These are phyloP conservation scores for Elegia similella DNA, from an alignment of 2,888 invertebrate species.

Conservation along the genomic window DNA sequence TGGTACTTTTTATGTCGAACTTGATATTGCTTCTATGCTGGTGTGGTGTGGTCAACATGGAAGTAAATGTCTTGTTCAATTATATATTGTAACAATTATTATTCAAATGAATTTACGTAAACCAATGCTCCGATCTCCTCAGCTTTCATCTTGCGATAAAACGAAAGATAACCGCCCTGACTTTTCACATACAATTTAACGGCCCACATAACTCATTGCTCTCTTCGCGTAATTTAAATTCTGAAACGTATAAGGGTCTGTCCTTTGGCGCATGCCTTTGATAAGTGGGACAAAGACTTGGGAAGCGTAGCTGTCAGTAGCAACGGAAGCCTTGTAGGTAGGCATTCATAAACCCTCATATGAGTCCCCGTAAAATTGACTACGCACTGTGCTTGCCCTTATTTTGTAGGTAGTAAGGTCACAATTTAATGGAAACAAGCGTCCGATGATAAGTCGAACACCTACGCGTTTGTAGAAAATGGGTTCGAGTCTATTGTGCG, in stretches of 20 bases:
- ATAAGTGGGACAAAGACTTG: conserved; percentile 14
- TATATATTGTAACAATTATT: too few species aligned
- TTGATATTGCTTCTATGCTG: too few species aligned
- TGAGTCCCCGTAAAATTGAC: neutral
- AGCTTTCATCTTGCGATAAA: neutral
- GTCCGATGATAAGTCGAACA: neutral
- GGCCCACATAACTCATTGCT: neutral
- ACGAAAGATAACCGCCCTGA: neutral
- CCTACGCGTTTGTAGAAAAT: conserved; percentile 5
- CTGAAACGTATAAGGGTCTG: neutral
- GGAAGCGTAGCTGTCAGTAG: conserved; percentile 2
- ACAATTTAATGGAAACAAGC: neutral
- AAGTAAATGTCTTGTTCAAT: too few species aligned
- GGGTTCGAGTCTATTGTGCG: conserved; percentile 1
- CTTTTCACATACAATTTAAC: neutral
- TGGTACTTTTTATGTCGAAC: too few species aligned
- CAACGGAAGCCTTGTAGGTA: conserved; percentile 8
- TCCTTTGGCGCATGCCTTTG: conserved; percentile 12
- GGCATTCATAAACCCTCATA: neutral
- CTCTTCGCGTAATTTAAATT: neutral
- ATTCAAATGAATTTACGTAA: too few species aligned
- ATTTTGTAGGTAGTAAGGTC: neutral
- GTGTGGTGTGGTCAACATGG: too few species aligned
- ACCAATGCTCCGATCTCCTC: too few species aligned
- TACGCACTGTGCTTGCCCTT: neutral